Evolutionary conservation across 1,140 invertebrate genomes (phyloP).

Genomic region (Drosophila pandora): DNA sequence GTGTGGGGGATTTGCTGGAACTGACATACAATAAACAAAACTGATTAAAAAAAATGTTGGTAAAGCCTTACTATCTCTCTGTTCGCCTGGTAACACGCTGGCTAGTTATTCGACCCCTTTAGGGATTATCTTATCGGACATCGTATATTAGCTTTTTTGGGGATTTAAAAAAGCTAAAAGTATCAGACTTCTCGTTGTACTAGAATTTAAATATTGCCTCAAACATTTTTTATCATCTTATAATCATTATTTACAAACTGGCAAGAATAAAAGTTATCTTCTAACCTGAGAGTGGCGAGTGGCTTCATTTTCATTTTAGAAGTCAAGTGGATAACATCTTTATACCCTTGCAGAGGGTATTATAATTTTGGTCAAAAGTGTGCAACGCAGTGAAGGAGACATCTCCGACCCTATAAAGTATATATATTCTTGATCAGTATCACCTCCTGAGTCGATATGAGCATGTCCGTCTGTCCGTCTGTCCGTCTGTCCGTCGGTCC

Average conservation of each 20-base stretch:
- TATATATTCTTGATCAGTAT: too few relatives aligned
- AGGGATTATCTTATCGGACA: conserved; percentile 41
- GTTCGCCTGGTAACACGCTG: conserved; percentile 40
- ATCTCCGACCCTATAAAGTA: too few relatives aligned
- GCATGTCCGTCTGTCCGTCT: too few relatives aligned
- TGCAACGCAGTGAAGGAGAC: too few relatives aligned
- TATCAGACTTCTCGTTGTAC: background rate
- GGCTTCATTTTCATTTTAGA: conserved; percentile 2
- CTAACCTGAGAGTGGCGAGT: too few relatives aligned
- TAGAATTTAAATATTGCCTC: background rate
- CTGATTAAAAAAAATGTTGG: conserved; percentile 20
- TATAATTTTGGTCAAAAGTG: too few relatives aligned
- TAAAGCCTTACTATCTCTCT: conserved; percentile 16
- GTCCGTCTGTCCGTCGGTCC: too few relatives aligned
- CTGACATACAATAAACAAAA: conserved; percentile 60
- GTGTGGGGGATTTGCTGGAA: conserved; percentile 67
- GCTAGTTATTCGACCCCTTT: background rate
- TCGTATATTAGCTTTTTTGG: background rate
- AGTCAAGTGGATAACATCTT: background rate
- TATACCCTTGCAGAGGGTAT: too few relatives aligned
- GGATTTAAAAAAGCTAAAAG: background rate
- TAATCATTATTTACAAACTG: background rate
- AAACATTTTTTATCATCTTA: background rate
- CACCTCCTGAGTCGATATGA: too few relatives aligned
- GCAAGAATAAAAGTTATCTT: background rate